phyloP scores from a whole-genome alignment of 2,888 invertebrate genomes.

The Epirrita christyi region DNA sequence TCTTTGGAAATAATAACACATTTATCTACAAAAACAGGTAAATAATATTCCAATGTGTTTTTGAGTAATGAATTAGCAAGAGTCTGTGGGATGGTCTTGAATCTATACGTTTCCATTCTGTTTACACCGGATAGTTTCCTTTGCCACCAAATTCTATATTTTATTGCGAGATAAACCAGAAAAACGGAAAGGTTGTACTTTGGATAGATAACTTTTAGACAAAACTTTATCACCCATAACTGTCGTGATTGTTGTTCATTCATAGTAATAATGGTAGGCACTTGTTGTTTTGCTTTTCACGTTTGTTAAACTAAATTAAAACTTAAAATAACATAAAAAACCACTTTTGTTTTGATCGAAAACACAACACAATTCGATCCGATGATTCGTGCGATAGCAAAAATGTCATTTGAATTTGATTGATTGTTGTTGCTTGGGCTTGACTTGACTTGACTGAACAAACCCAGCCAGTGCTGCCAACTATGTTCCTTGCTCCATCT shows the following conservation, averaged over 20 bases:
- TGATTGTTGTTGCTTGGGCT: too few species aligned
- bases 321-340: neutral
- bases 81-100: constrained; percentile 61
- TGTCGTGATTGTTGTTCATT: constrained; percentile 59
- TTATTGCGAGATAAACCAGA: constrained; percentile 73
- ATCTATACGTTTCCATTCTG: constrained; percentile 57
- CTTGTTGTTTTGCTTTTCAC: neutral
- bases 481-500: too few species aligned
- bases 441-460: too few species aligned
- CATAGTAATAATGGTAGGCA: constrained; percentile 58
- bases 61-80: constrained; percentile 53
- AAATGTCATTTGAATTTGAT: too few species aligned
- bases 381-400: too few species aligned
- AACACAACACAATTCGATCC: neutral
- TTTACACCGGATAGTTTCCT: constrained; percentile 38
- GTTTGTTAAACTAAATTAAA: neutral
- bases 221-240: constrained; percentile 78
- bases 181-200: constrained; percentile 74
- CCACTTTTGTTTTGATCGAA: constrained; percentile 4
- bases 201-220: constrained; percentile 76
- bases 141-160: constrained; percentile 66
- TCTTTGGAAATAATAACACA: constrained; percentile 71
- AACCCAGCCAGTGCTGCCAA: too few species aligned
- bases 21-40: constrained; percentile 63
- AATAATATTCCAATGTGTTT: constrained; percentile 58